A percentile compares a stretch with the other conserved stretches of the same genome.
Evolutionary conservation across 2,113 vertebrate species (phyloP).

Genomic region (Neolamprologus sp.): DNA sequence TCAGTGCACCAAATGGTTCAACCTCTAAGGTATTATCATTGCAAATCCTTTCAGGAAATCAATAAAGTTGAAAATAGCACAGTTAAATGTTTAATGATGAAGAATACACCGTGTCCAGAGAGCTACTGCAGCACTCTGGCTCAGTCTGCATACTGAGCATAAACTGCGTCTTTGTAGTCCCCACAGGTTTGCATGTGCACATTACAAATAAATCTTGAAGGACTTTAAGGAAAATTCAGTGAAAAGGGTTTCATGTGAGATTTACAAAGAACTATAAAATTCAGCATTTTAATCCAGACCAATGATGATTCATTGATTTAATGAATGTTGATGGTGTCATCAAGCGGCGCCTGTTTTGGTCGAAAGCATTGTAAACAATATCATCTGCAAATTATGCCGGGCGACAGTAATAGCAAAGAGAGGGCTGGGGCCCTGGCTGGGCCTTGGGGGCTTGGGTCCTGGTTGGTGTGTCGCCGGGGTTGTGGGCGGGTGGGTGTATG

Average conservation of each 20-base stretch:
- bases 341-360: rapidly evolving
- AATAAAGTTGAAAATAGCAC: constrained; percentile 27
- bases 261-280: background rate
- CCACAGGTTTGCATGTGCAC: background rate
- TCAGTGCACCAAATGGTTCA: constrained; percentile 15
- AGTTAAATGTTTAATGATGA: background rate
- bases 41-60: background rate
- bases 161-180: background rate
- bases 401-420: background rate
- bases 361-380: background rate
- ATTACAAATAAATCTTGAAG: background rate
- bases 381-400: background rate
- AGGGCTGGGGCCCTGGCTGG: background rate
- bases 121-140: background rate
- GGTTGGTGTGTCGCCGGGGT: background rate
- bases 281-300: background rate
- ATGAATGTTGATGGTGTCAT: background rate
- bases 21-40: background rate
- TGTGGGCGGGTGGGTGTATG: background rate
- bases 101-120: background rate
- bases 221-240: too few species aligned
- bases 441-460: background rate
- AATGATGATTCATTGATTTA: background rate
- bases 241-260: background rate
- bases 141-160: background rate